These are phyloP conservation scores for Phoenoteleia sp. DNA, from an alignment of 2,888 invertebrate species.

Conservation along the genomic window DNA sequence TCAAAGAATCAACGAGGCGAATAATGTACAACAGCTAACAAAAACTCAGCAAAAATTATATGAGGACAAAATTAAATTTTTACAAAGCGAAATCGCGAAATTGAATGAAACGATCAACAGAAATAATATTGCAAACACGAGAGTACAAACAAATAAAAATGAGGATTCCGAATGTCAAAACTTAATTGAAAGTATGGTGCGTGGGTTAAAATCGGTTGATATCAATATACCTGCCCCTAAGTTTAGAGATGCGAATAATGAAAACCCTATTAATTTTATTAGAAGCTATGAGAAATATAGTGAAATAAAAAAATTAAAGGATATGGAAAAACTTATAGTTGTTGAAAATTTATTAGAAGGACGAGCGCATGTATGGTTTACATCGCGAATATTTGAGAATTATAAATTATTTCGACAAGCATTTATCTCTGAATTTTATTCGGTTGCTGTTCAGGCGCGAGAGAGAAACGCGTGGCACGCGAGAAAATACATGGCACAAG, in stretches of 20 bases:
- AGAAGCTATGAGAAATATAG: not conserved
- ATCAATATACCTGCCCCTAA: constrained; percentile 1
- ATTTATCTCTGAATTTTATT: constrained; percentile 34
- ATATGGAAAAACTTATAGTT: constrained; percentile 5
- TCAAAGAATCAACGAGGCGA: not conserved
- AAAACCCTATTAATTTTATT: not conserved
- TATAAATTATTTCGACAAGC: not conserved
- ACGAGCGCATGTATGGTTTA: constrained; percentile 29
- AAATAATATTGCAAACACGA: not conserved
- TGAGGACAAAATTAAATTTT: not conserved
- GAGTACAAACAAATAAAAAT: not conserved
- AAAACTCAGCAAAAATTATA: not conserved
- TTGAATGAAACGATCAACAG: not conserved
- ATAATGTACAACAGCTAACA: not conserved
- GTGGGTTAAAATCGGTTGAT: not conserved
- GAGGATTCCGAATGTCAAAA: not conserved
- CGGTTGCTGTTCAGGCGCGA: constrained; percentile 23
- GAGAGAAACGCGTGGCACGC: constrained; percentile 26
- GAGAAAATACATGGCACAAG: not conserved
- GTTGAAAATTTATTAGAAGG: constrained; percentile 31
- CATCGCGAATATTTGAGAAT: not conserved
- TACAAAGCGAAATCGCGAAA: not conserved
- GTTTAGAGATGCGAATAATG: not conserved
- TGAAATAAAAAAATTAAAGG: not conserved
- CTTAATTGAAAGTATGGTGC: not conserved